phyloP scores from a whole-genome alignment of 37 sponge, comb jelly and placozoan species.

The Hexactinellida sp. region DNA sequence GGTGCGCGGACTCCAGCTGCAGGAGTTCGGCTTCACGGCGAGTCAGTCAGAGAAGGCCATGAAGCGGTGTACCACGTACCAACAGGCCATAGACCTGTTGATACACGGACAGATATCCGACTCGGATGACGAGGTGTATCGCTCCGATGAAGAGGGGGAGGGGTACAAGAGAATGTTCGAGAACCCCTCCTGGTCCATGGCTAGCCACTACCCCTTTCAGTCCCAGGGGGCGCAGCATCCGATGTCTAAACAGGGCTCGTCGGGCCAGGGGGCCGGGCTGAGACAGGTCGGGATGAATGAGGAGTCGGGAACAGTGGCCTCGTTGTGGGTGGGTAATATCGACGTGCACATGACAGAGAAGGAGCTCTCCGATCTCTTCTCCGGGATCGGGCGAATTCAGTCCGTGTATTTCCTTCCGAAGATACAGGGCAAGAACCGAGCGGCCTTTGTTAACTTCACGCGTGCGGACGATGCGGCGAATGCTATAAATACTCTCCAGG shows the following conservation, averaged over 20 bases:
- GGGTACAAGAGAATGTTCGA: constrained; percentile 10
- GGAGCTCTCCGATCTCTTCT: constrained; percentile 35
- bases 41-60: neutral
- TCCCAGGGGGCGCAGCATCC: neutral
- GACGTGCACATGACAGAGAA: constrained; percentile 32
- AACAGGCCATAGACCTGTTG: constrained; percentile 4
- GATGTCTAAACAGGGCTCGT: neutral
- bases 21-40: constrained; percentile 27
- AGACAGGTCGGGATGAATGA: neutral
- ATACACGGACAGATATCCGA: constrained; percentile 4
- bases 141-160: neutral
- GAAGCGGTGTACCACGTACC: neutral
- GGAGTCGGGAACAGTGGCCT: neutral
- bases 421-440: neutral
- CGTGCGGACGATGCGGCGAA: constrained; percentile 14
- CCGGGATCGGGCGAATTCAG: neutral
- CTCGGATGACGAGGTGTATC: neutral
- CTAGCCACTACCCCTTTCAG: neutral
- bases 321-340: constrained; percentile 75
- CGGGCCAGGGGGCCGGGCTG: neutral
- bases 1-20: constrained; percentile 21
- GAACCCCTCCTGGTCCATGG: neutral
- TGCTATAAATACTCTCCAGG: constrained; percentile 13
- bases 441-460: constrained; percentile 17
- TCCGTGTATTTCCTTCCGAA: constrained; percentile 6